Percentiles rank a stretch among this genome's conserved stretches.
Evolutionary conservation across 2,888 invertebrate genomes (phyloP).

Genomic region (Rhagonycha lutea): DNA sequence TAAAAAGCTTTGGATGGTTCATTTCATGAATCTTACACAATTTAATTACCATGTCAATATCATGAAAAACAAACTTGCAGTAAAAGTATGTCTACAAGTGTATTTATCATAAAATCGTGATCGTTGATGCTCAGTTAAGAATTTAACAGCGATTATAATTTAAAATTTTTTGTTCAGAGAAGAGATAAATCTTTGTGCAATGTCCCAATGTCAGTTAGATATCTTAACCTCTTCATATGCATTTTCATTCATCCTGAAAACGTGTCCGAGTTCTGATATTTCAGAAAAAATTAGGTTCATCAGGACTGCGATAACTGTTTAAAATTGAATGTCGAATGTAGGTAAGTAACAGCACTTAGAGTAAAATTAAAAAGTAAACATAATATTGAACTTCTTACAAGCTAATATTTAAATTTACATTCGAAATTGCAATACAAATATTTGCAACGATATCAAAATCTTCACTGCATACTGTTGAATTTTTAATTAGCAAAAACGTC

Average conservation of each 20-base stretch:
- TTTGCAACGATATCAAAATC: neutral
- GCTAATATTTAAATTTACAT: neutral
- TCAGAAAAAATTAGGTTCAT: neutral
- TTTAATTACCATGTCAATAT: neutral
- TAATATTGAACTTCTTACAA: neutral
- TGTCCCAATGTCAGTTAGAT: neutral
- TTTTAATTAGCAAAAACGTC: too few species aligned
- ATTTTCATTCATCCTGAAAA: neutral
- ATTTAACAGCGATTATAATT: neutral
- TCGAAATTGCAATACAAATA: neutral
- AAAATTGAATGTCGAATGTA: too few species aligned
- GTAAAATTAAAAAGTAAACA: neutral
- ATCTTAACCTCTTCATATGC: neutral
- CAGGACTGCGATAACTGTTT: too few species aligned
- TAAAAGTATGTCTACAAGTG: neutral
- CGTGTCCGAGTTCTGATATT: neutral
- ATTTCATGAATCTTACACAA: neutral
- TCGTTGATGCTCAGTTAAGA: neutral
- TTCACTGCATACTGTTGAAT: neutral
- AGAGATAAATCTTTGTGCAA: neutral
- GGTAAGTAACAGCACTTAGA: neutral
- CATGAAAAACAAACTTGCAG: neutral
- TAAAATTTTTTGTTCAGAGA: neutral
- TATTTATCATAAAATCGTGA: neutral
- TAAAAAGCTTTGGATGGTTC: neutral